phyloP scores from a whole-genome alignment of 2,888 invertebrate species.

The Pyrochroa serraticornis region DNA sequence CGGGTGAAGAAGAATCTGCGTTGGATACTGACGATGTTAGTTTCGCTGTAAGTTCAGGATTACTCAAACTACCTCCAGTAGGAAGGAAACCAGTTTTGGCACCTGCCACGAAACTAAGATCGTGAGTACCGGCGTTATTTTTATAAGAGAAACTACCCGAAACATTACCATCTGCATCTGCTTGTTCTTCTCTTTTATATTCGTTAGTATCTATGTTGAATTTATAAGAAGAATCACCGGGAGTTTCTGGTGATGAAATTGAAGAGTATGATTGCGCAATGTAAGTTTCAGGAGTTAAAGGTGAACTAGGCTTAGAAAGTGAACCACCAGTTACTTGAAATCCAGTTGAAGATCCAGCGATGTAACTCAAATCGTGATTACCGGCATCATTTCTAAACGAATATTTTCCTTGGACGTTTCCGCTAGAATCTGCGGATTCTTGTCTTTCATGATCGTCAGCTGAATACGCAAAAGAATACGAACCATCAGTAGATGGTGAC shows the following conservation, averaged over 20 bases:
- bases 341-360: constrained; percentile 40
- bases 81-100: constrained; percentile 43
- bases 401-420: constrained; percentile 44
- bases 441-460: constrained; percentile 42
- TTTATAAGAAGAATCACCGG: constrained; percentile 45
- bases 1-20: not conserved
- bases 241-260: too few relatives aligned
- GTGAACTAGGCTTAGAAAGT: not conserved
- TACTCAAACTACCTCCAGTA: constrained; percentile 52
- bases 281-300: not conserved
- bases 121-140: constrained; percentile 38
- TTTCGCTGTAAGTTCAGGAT: constrained; percentile 32
- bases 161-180: constrained; percentile 44
- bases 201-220: constrained; percentile 44
- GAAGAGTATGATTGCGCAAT: not conserved
- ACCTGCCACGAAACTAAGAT: constrained; percentile 41
- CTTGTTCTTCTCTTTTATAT: constrained; percentile 41
- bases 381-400: constrained; percentile 39
- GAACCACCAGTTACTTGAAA: constrained; percentile 48
- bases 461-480: constrained; percentile 45
- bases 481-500: too few relatives aligned
- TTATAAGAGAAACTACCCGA: constrained; percentile 43
- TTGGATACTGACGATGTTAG: not conserved
- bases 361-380: constrained; percentile 40
- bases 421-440: constrained; percentile 43